Conservation (phyloP, 2,113 vertebrate genomes). For the Haplotaxodon microlepis region DNA sequence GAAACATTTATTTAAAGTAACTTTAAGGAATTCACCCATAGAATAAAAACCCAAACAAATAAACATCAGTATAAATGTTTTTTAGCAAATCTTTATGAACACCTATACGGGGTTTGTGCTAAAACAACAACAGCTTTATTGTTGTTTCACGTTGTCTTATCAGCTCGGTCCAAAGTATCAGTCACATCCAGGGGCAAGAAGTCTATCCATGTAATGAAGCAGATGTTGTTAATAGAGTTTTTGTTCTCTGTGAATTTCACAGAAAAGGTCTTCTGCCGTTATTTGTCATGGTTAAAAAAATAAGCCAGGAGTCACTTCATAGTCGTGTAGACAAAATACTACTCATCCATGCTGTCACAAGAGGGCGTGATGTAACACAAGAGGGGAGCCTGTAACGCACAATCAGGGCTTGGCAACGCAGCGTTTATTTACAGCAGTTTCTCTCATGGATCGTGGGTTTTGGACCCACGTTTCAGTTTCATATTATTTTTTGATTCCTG, state of each 20-base stretch:
- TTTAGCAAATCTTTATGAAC: neutral
- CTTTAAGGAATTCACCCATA: neutral
- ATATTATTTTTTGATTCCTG: neutral
- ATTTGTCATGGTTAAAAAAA: neutral
- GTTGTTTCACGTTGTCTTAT: slow-evolving; percentile 15
- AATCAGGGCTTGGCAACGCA: neutral
- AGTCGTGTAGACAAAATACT: neutral
- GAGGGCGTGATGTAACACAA: slow-evolving; percentile 11
- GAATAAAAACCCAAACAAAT: neutral
- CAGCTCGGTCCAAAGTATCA: slow-evolving; percentile 25
- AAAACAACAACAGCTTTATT: neutral
- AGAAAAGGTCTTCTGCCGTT: neutral
- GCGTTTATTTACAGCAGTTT: neutral
- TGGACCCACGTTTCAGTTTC: neutral
- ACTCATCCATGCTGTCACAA: neutral
- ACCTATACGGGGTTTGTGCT: neutral
- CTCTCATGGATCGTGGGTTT: rapidly evolving
- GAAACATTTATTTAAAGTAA: neutral
- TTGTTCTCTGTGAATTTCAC: neutral
- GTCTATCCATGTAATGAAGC: neutral
- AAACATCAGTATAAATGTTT: neutral
- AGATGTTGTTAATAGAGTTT: neutral
- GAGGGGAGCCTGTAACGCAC: neutral
- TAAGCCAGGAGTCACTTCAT: neutral
- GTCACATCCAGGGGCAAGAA: neutral